A percentile compares a stretch with the other conserved stretches of the same genome.
phyloP scores from a whole-genome alignment of 2,888 invertebrate genomes.

The Amblyteles armatorius region DNA sequence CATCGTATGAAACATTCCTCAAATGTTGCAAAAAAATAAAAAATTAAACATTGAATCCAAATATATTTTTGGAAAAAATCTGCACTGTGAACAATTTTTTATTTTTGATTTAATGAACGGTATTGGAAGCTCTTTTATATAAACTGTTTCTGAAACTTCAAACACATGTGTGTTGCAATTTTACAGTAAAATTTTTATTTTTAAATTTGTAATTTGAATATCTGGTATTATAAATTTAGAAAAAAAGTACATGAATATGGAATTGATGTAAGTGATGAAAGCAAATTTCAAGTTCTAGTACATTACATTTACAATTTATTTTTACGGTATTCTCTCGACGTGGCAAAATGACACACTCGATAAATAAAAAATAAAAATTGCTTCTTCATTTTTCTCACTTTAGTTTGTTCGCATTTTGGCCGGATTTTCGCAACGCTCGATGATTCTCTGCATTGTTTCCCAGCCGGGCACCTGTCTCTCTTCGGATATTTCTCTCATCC shows the following conservation, averaged over 20 bases:
- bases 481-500: slow-evolving; percentile 23
- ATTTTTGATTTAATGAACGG: no score
- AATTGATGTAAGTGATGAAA: no score
- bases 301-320: no score
- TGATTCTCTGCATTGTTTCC: slow-evolving; percentile 21
- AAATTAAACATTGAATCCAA: neutral
- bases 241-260: no score
- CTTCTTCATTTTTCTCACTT: neutral
- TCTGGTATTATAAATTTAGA: no score
- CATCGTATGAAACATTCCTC: slow-evolving; percentile 40
- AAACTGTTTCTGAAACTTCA: no score
- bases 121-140: no score
- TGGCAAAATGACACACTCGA: neutral
- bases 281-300: no score
- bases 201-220: no score
- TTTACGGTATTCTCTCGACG: neutral
- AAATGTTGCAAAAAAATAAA: neutral
- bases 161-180: no score
- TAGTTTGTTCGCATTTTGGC: slow-evolving; percentile 30
- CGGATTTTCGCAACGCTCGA: neutral
- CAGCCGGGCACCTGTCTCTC: slow-evolving; percentile 6
- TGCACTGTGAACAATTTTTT: no score
- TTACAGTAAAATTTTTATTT: no score
- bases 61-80: neutral
- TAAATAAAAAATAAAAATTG: neutral